A percentile compares a stretch with the other conserved stretches of the same genome.
These are phyloP conservation scores for Tapera naevia DNA, from an alignment of 2,797 vertebrate species.

Conservation along the genomic window DNA sequence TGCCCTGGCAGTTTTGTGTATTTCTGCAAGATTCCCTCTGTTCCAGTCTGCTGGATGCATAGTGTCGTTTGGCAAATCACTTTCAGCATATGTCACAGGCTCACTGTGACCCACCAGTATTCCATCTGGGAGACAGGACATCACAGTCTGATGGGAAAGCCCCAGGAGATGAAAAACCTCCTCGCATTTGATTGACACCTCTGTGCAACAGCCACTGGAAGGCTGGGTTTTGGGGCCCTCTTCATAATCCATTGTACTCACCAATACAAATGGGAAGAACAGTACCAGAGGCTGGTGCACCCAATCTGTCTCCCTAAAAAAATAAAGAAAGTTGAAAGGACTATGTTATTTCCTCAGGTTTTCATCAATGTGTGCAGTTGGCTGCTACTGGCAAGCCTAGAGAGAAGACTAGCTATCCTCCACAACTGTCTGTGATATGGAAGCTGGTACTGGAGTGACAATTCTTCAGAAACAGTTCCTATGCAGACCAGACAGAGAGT, in stretches of 20 bases:
- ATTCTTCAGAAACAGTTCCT: neutral
- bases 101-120: neutral
- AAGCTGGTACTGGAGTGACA: neutral
- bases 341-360: neutral
- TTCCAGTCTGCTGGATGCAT: slow-evolving; percentile 12
- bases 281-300: slow-evolving; percentile 13
- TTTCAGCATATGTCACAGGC: neutral
- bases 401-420: neutral
- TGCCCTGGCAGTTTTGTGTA: neutral
- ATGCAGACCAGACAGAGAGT: neutral
- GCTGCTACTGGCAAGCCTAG: neutral
- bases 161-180: neutral
- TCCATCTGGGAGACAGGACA: neutral
- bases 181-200: neutral
- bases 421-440: neutral
- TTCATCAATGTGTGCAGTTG: neutral
- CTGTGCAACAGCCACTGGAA: neutral
- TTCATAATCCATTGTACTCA: slow-evolving; percentile 16
- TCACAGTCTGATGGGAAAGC: neutral
- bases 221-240: neutral
- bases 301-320: slow-evolving; percentile 32
- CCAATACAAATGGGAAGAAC: slow-evolving; percentile 40
- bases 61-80: neutral
- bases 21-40: neutral
- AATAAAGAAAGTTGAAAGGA: neutral